These are phyloP conservation scores for Taurulus bubalis DNA, from an alignment of 2,113 vertebrate genomes.

Conservation along the genomic window DNA sequence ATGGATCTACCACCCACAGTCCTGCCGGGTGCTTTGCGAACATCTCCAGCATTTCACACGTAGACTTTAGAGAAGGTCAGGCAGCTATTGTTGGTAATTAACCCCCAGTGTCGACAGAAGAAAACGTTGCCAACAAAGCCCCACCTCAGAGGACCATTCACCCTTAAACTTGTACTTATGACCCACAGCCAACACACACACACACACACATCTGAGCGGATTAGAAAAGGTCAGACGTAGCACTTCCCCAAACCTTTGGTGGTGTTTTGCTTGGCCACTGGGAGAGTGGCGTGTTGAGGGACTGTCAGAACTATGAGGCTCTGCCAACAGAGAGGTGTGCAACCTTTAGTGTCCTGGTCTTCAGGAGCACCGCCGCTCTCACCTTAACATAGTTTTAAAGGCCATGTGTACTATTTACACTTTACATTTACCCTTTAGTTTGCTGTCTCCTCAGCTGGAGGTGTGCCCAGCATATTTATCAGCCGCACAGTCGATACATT, in stretches of 20 bases:
- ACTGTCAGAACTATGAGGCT: conserved; percentile 78
- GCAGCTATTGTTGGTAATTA: conserved; percentile 71
- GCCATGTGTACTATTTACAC: conserved; percentile 78
- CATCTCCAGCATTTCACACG: conserved; percentile 27
- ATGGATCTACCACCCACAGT: not conserved
- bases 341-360: conserved; percentile 82
- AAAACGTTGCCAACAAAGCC: conserved; percentile 45
- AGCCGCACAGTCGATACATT: conserved; percentile 30
- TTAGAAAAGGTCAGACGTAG: conserved; percentile 80
- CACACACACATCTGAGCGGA: conserved; percentile 37
- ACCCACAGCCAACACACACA: conserved; percentile 43
- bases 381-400: conserved; percentile 83
- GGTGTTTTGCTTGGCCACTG: conserved; percentile 65
- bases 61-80: conserved; percentile 70
- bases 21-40: conserved; percentile 12
- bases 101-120: conserved; percentile 62
- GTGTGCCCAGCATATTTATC: conserved; percentile 73
- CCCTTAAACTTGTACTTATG: conserved; percentile 64
- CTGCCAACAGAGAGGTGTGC: conserved; percentile 71
- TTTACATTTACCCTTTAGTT: conserved; percentile 81
- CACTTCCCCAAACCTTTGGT: conserved; percentile 66
- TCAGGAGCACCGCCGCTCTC: conserved; percentile 66
- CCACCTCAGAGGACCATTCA: conserved; percentile 49
- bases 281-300: conserved; percentile 70
- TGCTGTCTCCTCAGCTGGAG: conserved; percentile 56